phyloP scores from a whole-genome alignment of 1,140 invertebrate species.

The Drosophila erecta region DNA sequence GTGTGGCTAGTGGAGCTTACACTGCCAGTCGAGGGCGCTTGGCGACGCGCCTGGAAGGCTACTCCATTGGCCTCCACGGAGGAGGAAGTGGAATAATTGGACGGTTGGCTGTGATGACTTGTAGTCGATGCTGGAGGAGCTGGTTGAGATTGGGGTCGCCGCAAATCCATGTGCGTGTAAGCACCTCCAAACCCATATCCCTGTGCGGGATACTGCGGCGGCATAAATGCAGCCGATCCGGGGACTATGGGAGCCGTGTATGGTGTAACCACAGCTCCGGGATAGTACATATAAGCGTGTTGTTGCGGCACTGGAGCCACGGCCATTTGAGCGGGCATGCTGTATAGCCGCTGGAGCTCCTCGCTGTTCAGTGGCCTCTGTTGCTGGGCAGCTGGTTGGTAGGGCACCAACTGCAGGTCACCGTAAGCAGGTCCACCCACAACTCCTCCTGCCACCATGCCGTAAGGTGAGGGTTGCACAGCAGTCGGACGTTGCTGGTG shows the following conservation, averaged over 20 bases:
- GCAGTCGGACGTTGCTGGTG: conserved; percentile 14
- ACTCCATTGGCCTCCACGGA: conserved; percentile 29
- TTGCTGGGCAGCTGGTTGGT: conserved; percentile 56
- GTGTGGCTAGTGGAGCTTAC: conserved; percentile 1
- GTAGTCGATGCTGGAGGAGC: conserved; percentile 9
- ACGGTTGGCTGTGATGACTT: conserved; percentile 25
- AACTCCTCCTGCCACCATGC: conserved; percentile 16
- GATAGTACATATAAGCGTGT: conserved; percentile 59
- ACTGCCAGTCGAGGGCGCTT: conserved; percentile 8
- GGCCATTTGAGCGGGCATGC: conserved; percentile 69
- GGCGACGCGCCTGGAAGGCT: conserved; percentile 25
- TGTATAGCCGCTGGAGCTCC: conserved; percentile 77
- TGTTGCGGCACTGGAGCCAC: conserved; percentile 56
- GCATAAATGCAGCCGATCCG: conserved; percentile 71
- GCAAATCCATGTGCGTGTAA: conserved; percentile 61
- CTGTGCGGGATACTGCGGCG: conserved; percentile 71
- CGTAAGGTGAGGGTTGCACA: conserved; percentile 42
- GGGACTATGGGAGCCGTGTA: conserved; percentile 66
- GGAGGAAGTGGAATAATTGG: conserved; percentile 6
- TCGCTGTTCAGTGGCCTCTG: conserved; percentile 72
- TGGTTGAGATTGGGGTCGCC: conserved; percentile 32
- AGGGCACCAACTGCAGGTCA: conserved; percentile 75
- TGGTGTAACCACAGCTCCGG: conserved; percentile 33
- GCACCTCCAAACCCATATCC: conserved; percentile 39
- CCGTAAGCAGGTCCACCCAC: conserved; percentile 12